Base-by-base conservation (phyloP, 2,113 vertebrate species). In the Sprattus sprattus region DNA sequence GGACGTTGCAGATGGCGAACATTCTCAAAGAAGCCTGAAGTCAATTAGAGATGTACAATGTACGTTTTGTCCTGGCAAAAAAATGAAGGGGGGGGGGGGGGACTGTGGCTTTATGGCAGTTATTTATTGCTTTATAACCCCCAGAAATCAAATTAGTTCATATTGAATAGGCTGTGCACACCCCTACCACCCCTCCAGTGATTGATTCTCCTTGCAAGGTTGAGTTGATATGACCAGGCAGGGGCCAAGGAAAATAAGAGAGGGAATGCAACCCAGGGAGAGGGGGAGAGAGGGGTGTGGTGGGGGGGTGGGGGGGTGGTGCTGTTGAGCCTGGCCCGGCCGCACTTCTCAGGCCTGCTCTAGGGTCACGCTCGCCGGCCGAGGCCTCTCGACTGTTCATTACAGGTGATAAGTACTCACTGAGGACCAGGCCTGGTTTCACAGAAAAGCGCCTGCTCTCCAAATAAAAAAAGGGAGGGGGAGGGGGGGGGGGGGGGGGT, bases 51-150 rank as follows among this genome's bases (percentile, higher is more conserved):
- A 85, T 82, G 83, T 87, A 94, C 94, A 94, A 93, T 91, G 88
- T 90, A 2, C 18, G 88, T 91, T 91, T 83, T 95, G 93, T 95
- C 88, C 91, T 49, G 57, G 81, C 82, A 82, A 83, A 87, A 60
- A 84, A 85, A 39, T 39, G 39, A 3, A 32, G 5, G 16, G 11
- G 71, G 32, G 28, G 71, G 28, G 71, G 11, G 28, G 13, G 85
- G 81, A 84, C 87, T 85, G 87, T 88, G 89, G 89, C 89, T 95
- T 95, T 94, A 95, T 89, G 90, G 90, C 90, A 45, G 82, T 93
- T 94, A 94, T 94, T 95, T 94, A 95, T 94, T 89, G 89, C 89
- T 93, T 91, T 94, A 92, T 93, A 94, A 93, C 93, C 88, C 91
- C 86, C 9, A 13, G 81, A 93, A 95, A 94, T 94, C 92, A 94